Evolutionary conservation across 1,140 invertebrate genomes (phyloP).

Genomic region (Papilio glaucus): DNA sequence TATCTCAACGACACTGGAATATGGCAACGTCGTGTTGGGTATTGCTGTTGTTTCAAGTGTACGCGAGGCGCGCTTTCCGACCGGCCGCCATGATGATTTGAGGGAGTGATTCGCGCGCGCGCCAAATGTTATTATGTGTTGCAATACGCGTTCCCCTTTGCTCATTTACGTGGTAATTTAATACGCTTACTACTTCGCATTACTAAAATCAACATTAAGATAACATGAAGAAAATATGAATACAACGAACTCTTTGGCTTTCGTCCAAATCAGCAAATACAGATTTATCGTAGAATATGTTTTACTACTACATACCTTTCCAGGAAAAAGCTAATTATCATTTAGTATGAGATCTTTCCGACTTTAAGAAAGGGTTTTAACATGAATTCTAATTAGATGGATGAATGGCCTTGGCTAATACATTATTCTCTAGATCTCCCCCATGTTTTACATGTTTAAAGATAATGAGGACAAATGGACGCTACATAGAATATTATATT

Average conservation of each 20-base stretch:
- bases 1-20: constrained; percentile 41
- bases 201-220: constrained; percentile 19
- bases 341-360: too few species aligned
- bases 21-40: constrained; percentile 39
- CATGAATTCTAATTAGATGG: too few species aligned
- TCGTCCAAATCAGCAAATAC: background rate
- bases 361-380: too few species aligned
- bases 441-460: too few species aligned
- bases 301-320: too few species aligned
- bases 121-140: constrained; percentile 65
- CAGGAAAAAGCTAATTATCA: too few species aligned
- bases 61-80: constrained; percentile 66
- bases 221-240: constrained; percentile 2
- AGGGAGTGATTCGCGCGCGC: constrained; percentile 74
- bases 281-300: too few species aligned
- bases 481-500: too few species aligned
- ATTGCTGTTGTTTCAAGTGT: constrained; percentile 50
- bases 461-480: too few species aligned
- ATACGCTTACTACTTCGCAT: background rate
- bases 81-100: constrained; percentile 74
- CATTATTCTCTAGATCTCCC: too few species aligned
- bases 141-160: constrained; percentile 41
- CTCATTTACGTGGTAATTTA: constrained; percentile 35
- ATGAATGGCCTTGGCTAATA: too few species aligned
- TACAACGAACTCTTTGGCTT: background rate